Conservation (phyloP, 1,140 invertebrate species). For the Trichonephila clavata region DNA sequence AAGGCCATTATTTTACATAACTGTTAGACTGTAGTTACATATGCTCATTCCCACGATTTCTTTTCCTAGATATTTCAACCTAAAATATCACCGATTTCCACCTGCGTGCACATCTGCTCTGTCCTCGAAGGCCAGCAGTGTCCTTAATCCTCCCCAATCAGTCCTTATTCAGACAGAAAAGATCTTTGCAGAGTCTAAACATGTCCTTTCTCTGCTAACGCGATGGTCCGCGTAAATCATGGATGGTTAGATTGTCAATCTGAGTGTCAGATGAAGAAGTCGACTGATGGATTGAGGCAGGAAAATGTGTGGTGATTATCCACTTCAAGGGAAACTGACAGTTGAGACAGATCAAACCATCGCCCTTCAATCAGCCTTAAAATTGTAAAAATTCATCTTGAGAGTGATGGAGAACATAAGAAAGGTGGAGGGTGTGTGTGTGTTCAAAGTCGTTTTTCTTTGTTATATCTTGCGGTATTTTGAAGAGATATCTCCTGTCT, state of each 20-base stretch:
- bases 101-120: neutral
- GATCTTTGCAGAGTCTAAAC: neutral
- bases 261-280: neutral
- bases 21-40: too few relatives aligned
- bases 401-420: neutral
- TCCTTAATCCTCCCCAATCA: constrained; percentile 5
- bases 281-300: neutral
- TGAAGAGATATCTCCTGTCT: too few relatives aligned
- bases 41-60: too few relatives aligned
- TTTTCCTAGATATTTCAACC: too few relatives aligned
- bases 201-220: neutral
- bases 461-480: too few relatives aligned
- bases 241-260: neutral
- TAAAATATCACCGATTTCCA: too few relatives aligned
- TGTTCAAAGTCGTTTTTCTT: too few relatives aligned
- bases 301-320: neutral
- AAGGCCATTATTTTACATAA: too few relatives aligned
- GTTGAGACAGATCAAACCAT: constrained; percentile 15
- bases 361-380: neutral
- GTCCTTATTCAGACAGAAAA: neutral
- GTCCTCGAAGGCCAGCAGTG: neutral
- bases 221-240: neutral
- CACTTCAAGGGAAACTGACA: constrained; percentile 1
- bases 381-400: neutral
- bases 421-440: neutral